A percentile compares a stretch with the other conserved stretches of the same genome.
phyloP scores from a whole-genome alignment of 1,140 invertebrate genomes.

The Gyrodactylus bullatarudis region DNA sequence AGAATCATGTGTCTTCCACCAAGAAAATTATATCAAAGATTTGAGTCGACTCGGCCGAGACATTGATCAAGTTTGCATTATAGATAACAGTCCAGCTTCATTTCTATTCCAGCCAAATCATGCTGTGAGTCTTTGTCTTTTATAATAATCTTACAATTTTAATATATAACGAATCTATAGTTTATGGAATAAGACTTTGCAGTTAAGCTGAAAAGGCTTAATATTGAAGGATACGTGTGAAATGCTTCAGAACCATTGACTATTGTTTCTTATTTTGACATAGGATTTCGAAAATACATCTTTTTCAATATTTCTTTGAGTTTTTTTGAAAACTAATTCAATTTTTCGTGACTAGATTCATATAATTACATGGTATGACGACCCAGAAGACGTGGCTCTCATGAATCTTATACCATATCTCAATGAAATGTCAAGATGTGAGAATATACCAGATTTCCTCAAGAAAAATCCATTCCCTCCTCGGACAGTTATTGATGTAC shows the following conservation, averaged over 20 bases:
- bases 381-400: conserved; percentile 54
- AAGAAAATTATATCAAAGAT: conserved; percentile 98
- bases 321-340: too few species aligned
- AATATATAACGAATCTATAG: too few species aligned
- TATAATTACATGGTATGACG: conserved; percentile 81
- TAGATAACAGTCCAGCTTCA: conserved; percentile 94
- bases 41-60: conserved; percentile 78
- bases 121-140: conserved; percentile 27
- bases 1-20: conserved; percentile 96
- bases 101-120: conserved; percentile 99
- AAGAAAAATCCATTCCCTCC: background rate
- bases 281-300: too few species aligned
- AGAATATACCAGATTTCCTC: background rate
- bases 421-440: conserved; percentile 35
- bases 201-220: too few species aligned
- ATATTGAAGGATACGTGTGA: too few species aligned
- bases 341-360: conserved; percentile 38
- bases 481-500: background rate
- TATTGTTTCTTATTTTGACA: too few species aligned
- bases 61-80: conserved; percentile 73
- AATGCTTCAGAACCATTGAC: too few species aligned
- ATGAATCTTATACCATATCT: conserved; percentile 69
- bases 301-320: too few species aligned
- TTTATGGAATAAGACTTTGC: too few species aligned
- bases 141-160: conserved; percentile 10